Conservation (phyloP, 2,888 invertebrate species). For the Tryphoninae sp. region DNA sequence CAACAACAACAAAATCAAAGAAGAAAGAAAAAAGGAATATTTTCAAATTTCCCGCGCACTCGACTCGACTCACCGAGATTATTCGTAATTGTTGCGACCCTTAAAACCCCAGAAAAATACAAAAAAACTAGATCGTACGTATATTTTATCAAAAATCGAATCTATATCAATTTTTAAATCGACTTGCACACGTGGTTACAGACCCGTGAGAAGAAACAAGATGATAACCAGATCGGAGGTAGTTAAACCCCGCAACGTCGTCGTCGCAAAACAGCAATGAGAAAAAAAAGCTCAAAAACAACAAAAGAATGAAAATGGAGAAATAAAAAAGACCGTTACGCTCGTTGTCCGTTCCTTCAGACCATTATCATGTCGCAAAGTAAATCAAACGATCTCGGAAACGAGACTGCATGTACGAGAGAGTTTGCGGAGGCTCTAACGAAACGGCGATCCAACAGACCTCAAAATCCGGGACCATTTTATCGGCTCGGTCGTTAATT, state of each 20-base stretch:
- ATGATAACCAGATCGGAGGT: slow-evolving; percentile 46
- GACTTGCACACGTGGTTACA: too few relatives aligned
- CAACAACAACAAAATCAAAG: neutral
- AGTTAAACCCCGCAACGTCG: slow-evolving; percentile 53
- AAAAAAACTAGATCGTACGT: neutral
- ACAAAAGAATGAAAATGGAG: slow-evolving; percentile 3
- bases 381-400: slow-evolving; percentile 64
- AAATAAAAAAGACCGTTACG: slow-evolving; percentile 13
- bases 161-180: too few relatives aligned
- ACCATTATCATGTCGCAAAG: slow-evolving; percentile 58
- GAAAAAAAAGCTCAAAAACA: neutral
- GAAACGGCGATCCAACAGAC: slow-evolving; percentile 53
- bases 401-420: slow-evolving; percentile 34
- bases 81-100: neutral
- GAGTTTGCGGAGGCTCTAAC: slow-evolving; percentile 43
- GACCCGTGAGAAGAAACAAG: slow-evolving; percentile 2
- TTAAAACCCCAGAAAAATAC: neutral
- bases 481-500: slow-evolving; percentile 63
- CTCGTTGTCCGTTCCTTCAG: slow-evolving; percentile 33
- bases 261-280: slow-evolving; percentile 41
- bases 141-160: too few relatives aligned
- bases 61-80: neutral
- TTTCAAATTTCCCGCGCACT: neutral
- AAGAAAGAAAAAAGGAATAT: neutral
- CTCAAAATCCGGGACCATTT: slow-evolving; percentile 60